Base-by-base conservation (phyloP, 2,888 invertebrate species). In the Caenorhabditis auriculariae region DNA sequence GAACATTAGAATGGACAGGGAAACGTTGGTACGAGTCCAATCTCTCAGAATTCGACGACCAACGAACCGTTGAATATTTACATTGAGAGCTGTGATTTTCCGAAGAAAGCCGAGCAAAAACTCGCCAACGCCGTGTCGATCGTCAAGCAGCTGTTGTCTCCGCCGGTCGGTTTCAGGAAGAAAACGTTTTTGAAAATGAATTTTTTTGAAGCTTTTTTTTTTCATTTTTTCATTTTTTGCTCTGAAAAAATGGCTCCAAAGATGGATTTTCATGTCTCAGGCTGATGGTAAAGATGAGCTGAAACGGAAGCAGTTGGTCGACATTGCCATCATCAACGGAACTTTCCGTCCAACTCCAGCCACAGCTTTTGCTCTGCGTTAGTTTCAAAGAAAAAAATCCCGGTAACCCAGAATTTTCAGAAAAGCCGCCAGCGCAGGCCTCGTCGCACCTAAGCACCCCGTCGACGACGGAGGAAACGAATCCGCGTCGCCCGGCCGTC, bases 271-370 rank as follows among this genome's bases (percentile, higher is more conserved):
- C 19, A 42, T 3, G 42, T 45, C 32, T 9, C 54, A 59, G 59
- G 49, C 42, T 6, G 62, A 62, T 23, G 62, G 62, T 6, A 62
- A 58, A 43, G 62, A 62, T 24, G 62, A 62, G 37, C 44, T 62
- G 19, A 62, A 62, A 32, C 54, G 62, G 5, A 57, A 62, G 19
- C 62, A 62, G 41, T 29, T 62, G 6, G 62, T 62, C n/a, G 62
- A 62, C 24, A 62, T 62, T 19, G 57, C 62, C 9, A 39, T 62
- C 7, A 62, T 62, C 23, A 62, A 62, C 35, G 62, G 62, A 12
- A 62, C 62, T 0, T 62, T 57, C 41, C 46, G 62, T 19, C 48
- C 54, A 6, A 62, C 57, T 2, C 50, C 35, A 9, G 44, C 54
- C 24, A 51, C 61, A 23, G 19, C 41, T 43, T 43, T 21, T 4